These are phyloP conservation scores for Drosophila recens DNA, from an alignment of 2,888 invertebrate genomes.

Conservation along the genomic window DNA sequence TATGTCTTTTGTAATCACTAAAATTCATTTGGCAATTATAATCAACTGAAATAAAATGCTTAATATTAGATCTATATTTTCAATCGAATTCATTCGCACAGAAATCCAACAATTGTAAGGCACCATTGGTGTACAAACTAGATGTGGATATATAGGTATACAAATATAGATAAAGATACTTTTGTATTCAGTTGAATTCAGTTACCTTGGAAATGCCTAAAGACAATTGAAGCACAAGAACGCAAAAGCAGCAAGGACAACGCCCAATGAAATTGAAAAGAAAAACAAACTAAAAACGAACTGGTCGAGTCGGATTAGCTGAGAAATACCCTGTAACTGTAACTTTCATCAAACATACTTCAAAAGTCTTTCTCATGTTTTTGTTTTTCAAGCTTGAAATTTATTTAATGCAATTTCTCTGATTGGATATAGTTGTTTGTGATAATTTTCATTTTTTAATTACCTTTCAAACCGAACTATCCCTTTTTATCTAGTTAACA, in stretches of 20 bases:
- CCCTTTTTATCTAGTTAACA: neutral
- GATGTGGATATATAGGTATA: neutral
- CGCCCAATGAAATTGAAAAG: conserved; percentile 17
- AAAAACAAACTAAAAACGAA: neutral
- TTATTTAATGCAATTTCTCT: neutral
- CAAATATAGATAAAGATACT: conserved; percentile 1
- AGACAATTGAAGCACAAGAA: conserved; percentile 12
- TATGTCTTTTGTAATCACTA: neutral
- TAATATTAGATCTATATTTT: neutral
- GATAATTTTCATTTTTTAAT: neutral
- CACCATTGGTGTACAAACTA: conserved; percentile 1
- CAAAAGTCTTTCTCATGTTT: no score
- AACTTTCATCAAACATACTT: neutral
- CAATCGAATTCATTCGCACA: neutral
- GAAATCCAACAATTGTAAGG: neutral
- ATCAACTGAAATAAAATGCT: neutral
- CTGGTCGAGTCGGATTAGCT: neutral
- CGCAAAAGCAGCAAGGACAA: conserved; percentile 19
- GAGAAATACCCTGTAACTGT: neutral
- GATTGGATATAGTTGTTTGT: neutral
- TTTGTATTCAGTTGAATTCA: conserved; percentile 15
- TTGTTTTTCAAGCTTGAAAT: no score
- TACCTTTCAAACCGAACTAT: neutral
- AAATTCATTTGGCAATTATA: neutral
- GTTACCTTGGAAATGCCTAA: conserved; percentile 23